These are phyloP conservation scores for Apteryx mantelli DNA, from an alignment of 2,113 vertebrate species.

Conservation along the genomic window DNA sequence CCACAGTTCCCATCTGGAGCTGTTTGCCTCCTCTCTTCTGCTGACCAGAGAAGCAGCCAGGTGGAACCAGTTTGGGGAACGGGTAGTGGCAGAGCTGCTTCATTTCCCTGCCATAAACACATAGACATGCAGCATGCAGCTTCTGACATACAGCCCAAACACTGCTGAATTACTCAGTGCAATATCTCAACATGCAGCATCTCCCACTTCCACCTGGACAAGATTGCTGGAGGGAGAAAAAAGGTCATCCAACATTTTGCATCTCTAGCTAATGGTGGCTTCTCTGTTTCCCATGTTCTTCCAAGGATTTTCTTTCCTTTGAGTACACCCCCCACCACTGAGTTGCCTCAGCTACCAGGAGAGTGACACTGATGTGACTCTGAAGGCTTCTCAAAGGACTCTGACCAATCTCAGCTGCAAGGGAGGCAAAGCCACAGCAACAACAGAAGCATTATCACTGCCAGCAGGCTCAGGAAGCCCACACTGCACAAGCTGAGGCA, in stretches of 20 bases:
- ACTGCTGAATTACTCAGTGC: not conserved
- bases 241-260: not conserved
- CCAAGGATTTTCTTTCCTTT: not conserved
- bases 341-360: not conserved
- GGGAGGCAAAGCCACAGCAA: not conserved
- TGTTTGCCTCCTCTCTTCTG: not conserved
- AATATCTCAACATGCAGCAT: not conserved
- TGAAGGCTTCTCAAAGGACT: not conserved
- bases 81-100: not conserved
- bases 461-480: not conserved
- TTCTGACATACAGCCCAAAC: not conserved
- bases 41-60: not conserved
- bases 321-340: not conserved
- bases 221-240: not conserved
- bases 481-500: rapidly evolving
- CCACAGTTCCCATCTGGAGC: not conserved
- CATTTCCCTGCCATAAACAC: not conserved
- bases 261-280: not conserved
- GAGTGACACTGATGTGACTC: not conserved
- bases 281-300: not conserved
- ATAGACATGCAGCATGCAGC: not conserved
- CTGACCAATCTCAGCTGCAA: not conserved
- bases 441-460: rapidly evolving
- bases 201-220: not conserved
- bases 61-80: not conserved